phyloP scores from a whole-genome alignment of 1,140 invertebrate genomes.

The Heterodera carotae region DNA sequence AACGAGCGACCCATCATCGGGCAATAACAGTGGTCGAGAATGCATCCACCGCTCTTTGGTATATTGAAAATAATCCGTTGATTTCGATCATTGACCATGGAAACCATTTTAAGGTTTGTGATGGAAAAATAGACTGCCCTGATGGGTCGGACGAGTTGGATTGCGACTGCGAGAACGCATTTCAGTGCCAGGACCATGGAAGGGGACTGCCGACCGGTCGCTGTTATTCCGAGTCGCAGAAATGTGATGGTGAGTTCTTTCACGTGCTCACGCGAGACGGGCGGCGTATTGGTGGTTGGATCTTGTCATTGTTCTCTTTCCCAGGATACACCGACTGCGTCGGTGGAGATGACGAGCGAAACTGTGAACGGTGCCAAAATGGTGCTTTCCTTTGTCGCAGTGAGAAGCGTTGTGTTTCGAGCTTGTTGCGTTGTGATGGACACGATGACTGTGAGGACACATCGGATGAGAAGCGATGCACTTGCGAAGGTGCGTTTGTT shows the following conservation, averaged over 20 bases:
- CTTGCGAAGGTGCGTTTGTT: conserved; percentile 39
- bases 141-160: conserved; percentile 47
- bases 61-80: neutral
- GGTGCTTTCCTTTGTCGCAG: conserved; percentile 34
- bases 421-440: conserved; percentile 39
- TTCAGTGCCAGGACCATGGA: conserved; percentile 71
- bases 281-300: neutral
- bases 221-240: conserved; percentile 25
- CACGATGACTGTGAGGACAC: conserved; percentile 44
- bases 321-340: conserved; percentile 67
- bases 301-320: conserved; percentile 61
- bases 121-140: conserved; percentile 38
- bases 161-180: conserved; percentile 31
- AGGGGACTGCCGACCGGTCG: conserved; percentile 3
- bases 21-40: neutral
- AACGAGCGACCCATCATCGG: neutral
- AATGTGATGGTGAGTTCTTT: conserved; percentile 29
- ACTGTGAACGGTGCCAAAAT: conserved; percentile 11
- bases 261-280: too few relatives aligned
- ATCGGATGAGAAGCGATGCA: conserved; percentile 39
- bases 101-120: conserved; percentile 45
- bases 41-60: conserved; percentile 29
- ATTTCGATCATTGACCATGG: neutral
- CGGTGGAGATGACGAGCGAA: conserved; percentile 39
- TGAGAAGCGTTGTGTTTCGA: conserved; percentile 43